These are phyloP conservation scores for Toxostoma redivivum DNA, from an alignment of 2,113 vertebrate species.

Conservation along the genomic window DNA sequence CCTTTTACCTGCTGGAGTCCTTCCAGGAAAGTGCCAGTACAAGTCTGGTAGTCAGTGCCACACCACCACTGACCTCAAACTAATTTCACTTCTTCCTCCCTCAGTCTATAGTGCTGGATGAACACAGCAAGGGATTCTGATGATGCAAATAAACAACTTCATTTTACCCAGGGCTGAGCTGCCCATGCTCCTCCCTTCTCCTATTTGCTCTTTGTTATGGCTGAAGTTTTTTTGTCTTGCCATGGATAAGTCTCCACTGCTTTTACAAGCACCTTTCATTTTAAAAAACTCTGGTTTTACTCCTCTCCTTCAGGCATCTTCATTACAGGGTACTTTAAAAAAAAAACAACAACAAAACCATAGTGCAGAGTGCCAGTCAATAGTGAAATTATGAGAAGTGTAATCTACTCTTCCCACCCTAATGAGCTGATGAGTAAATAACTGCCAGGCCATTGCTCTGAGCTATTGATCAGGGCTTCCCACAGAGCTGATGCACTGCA, in stretches of 20 bases:
- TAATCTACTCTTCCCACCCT: constrained; percentile 45
- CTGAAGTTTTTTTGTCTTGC: background rate
- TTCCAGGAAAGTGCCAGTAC: background rate
- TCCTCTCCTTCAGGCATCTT: background rate
- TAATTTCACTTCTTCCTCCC: background rate
- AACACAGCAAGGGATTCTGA: background rate
- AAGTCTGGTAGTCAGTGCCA: background rate
- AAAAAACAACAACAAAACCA: background rate
- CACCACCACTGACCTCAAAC: background rate
- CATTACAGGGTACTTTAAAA: background rate
- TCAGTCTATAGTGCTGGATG: background rate
- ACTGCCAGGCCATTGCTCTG: background rate
- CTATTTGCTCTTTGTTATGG: background rate
- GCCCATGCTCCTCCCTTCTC: background rate
- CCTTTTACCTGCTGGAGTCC: background rate
- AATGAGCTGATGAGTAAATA: constrained; percentile 55
- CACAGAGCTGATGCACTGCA: background rate
- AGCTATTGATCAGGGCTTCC: constrained; percentile 19
- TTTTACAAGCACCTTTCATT: background rate
- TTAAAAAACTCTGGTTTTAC: background rate
- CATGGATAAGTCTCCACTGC: background rate
- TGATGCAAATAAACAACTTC: background rate
- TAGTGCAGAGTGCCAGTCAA: background rate
- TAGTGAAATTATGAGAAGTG: constrained; percentile 15
- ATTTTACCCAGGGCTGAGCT: background rate